phyloP scores from a whole-genome alignment of 2,888 invertebrate species.

The Cecidostiba fungosa region DNA sequence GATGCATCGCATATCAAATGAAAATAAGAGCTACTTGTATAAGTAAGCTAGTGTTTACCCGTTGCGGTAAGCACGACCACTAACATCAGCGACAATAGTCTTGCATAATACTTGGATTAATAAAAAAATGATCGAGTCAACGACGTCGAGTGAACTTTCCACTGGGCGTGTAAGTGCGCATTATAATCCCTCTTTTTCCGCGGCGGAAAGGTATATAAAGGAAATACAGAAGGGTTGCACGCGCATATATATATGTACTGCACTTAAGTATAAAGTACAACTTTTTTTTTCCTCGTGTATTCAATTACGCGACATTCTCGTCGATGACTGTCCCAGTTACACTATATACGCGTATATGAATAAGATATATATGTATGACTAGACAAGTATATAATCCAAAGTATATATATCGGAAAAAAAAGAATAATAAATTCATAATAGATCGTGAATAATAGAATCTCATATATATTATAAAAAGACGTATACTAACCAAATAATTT shows the following conservation, averaged over 20 bases:
- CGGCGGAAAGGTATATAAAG: neutral
- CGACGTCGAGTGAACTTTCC: constrained; percentile 30
- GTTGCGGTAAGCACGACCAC: constrained; percentile 22
- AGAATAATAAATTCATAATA: too few relatives aligned
- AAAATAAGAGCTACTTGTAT: neutral
- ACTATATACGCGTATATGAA: neutral
- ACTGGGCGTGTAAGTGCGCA: neutral
- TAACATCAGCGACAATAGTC: neutral
- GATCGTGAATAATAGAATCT: neutral
- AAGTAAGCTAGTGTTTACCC: constrained; percentile 22
- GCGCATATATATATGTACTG: neutral
- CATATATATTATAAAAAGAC: too few relatives aligned
- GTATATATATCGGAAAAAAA: neutral
- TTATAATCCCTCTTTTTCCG: constrained; percentile 19
- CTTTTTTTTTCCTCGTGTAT: neutral
- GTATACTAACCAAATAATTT: neutral
- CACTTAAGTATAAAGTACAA: constrained; percentile 22
- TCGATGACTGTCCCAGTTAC: constrained; percentile 15
- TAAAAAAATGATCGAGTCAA: constrained; percentile 56
- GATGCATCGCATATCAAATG: neutral
- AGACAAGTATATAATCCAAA: neutral
- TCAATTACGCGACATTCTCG: constrained; percentile 19
- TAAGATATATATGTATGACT: neutral
- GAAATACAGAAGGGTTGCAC: constrained; percentile 18
- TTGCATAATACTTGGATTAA: constrained; percentile 25